A percentile compares a stretch with the other conserved stretches of the same genome.
phyloP scores from a whole-genome alignment of 2,797 vertebrate species.

The Phataginus tricuspis region DNA sequence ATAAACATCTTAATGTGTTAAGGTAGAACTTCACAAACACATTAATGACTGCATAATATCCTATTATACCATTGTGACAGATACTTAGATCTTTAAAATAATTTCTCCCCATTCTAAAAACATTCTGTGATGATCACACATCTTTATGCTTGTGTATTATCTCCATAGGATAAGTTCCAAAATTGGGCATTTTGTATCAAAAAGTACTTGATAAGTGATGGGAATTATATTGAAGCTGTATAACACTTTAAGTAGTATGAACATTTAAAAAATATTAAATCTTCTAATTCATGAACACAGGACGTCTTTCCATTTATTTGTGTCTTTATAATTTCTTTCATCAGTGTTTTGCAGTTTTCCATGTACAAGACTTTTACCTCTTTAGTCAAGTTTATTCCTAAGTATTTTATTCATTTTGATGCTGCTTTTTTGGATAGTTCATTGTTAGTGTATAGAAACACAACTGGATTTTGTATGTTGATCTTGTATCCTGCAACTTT shows the following conservation, averaged over 20 bases:
- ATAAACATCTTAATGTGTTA: not conserved
- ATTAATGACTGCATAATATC: not conserved
- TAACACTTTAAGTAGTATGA: not conserved
- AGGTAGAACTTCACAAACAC: not conserved
- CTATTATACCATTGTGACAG: not conserved
- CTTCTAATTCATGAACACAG: not conserved
- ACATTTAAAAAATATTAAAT: not conserved
- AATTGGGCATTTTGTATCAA: not conserved
- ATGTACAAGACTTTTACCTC: not conserved
- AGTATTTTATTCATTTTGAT: not conserved
- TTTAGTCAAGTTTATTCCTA: not conserved
- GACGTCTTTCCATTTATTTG: not conserved
- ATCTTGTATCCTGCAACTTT: not conserved
- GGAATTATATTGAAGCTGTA: not conserved
- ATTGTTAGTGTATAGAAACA: not conserved
- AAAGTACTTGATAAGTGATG: not conserved
- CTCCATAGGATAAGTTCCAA: not conserved
- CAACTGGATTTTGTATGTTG: not conserved
- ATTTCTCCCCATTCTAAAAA: not conserved
- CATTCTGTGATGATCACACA: not conserved
- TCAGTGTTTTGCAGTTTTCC: not conserved
- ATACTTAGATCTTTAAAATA: not conserved
- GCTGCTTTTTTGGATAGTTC: not conserved
- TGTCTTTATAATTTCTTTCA: not conserved
- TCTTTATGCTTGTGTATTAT: not conserved